Percentiles rank a stretch among this genome's conserved stretches.
These are phyloP conservation scores for Oreochromis aureus DNA, from an alignment of 2,113 vertebrate genomes.

Conservation along the genomic window DNA sequence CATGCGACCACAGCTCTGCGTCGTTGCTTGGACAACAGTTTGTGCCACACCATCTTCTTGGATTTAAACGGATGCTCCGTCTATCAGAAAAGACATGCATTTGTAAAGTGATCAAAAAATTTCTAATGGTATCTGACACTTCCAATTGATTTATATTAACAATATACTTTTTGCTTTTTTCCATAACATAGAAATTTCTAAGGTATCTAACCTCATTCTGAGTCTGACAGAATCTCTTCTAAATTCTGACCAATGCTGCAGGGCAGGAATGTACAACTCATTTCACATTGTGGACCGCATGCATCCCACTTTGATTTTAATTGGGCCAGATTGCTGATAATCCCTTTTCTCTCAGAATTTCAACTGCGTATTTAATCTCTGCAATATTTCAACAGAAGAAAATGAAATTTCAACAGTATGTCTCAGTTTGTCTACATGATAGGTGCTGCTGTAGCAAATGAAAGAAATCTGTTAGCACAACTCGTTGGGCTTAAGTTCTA, in stretches of 20 bases:
- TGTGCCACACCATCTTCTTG: conserved; percentile 96
- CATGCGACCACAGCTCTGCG: conserved; percentile 91
- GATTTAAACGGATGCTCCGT: conserved; percentile 91
- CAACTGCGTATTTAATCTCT: neutral
- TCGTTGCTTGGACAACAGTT: conserved; percentile 91
- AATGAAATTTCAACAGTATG: neutral
- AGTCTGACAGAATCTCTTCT: neutral
- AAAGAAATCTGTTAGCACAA: neutral
- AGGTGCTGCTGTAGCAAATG: too few species aligned
- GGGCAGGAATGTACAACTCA: neutral
- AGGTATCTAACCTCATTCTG: neutral
- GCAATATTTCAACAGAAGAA: neutral
- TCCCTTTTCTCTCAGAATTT: neutral
- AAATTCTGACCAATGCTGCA: neutral
- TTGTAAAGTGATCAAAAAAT: neutral
- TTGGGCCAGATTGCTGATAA: neutral
- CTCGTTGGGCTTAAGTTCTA: neutral
- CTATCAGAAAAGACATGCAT: conserved; percentile 47
- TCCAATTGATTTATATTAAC: neutral
- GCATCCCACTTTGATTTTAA: neutral
- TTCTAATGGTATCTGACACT: neutral
- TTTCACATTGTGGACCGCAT: neutral
- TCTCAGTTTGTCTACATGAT: too few species aligned
- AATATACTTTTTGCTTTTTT: neutral
- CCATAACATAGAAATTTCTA: neutral